Base-by-base conservation (phyloP, 2,888 invertebrate genomes). In the Eupithecia subfuscata region DNA sequence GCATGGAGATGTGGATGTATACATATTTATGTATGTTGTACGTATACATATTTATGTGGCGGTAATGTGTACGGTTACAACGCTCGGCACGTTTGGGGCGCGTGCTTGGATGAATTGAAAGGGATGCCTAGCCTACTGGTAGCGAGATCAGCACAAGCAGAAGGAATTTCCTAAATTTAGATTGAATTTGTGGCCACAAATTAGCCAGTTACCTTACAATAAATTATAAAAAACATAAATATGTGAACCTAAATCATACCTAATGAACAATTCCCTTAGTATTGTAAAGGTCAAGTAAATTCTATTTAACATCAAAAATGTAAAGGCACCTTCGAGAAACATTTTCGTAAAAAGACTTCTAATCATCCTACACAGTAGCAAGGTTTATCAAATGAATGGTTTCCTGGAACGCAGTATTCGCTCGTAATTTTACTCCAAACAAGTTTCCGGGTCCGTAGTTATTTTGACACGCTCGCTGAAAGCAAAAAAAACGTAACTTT, bases 81-180 rank as follows among this genome's bases (percentile, higher is more conserved):
- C 80, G 84, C 88, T 71, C 80, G 84, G 87, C 91, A 91, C 90
- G 90, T 90, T 86, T 84, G 77, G 79, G 77, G 84, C 83, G 86
- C 88, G 89, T 89, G 89, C 86, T 82, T 81, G 85, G 88, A 87
- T 89, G 88, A 88, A 87, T 89, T 88, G 87, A 87, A 86, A 86
- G 84, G 83, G 83, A 85, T 86, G 82, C 81, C 56, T 12, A 25
- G 82, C 81, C 56, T 12, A 60, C 83, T 45, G 79, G 79, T 79
- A 79, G 77, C 80, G 76, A 80, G 79, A 82, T 82, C 80, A 80
- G 79, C 77, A 45, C 60, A 74, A 77, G 79, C 82, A 79, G 79
- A 77, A 79, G 80, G 79, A 78, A 81, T 84, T 81, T 82, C 74
- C 76, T 73, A 73, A 79, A 81, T 79, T 82, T 80, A 81, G 81